Conservation (phyloP, 2,888 invertebrate genomes). For the Odontocolon sp. region DNA sequence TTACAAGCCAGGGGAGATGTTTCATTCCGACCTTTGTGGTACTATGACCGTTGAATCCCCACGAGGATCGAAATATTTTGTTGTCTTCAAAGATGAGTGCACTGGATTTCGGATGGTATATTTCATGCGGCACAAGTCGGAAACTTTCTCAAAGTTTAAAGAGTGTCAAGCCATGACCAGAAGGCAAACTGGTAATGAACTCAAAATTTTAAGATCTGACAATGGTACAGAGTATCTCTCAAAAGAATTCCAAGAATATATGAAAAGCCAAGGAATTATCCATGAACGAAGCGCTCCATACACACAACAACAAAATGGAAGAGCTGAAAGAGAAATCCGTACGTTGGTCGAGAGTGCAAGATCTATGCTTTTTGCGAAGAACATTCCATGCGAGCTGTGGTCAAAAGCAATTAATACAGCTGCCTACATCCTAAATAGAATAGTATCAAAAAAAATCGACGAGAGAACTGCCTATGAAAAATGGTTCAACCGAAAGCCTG, state of each 20-base stretch:
- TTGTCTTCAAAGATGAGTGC: slow-evolving; percentile 40
- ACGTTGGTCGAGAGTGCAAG: background rate
- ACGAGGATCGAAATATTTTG: slow-evolving; percentile 35
- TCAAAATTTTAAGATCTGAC: slow-evolving; percentile 39
- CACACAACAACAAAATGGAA: background rate
- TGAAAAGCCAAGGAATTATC: background rate
- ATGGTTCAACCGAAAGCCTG: background rate
- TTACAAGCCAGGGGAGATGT: background rate
- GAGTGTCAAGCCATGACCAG: slow-evolving; percentile 2
- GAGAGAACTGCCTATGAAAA: background rate
- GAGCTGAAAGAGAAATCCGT: background rate
- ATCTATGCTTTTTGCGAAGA: background rate
- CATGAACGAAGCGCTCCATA: background rate
- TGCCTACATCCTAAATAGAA: background rate
- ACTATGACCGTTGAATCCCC: slow-evolving; percentile 23
- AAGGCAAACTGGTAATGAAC: slow-evolving; percentile 21
- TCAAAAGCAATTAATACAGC: background rate
- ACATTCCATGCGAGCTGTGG: background rate
- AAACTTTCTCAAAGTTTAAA: slow-evolving; percentile 14
- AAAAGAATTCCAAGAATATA: background rate
- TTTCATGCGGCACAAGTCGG: slow-evolving; percentile 43
- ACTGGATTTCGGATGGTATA: slow-evolving; percentile 30
- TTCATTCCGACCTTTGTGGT: slow-evolving; percentile 17
- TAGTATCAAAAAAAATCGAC: background rate
- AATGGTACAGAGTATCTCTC: slow-evolving; percentile 39